Evolutionary conservation across 2,797 vertebrate species (phyloP).

Genomic region (Enteromius anoplus): DNA sequence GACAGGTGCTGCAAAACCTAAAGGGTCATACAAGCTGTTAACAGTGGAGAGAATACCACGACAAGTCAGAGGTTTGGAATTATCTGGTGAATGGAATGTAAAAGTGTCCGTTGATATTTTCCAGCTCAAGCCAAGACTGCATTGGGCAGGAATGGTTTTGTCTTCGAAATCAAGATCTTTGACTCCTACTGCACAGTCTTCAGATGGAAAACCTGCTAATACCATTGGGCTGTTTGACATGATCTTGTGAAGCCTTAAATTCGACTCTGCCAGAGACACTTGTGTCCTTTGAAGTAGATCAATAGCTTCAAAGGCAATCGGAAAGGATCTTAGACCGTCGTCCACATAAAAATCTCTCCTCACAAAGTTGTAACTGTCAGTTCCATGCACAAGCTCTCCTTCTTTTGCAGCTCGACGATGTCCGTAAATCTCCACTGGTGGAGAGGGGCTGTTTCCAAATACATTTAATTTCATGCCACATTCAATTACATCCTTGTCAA

Average conservation of each 20-base stretch:
- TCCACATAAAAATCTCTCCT: background rate
- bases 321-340: background rate
- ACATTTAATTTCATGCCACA: background rate
- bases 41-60: background rate
- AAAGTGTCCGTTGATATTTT: background rate
- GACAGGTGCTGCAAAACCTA: background rate
- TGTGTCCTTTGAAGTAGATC: background rate
- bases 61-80: background rate
- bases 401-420: background rate
- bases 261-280: background rate
- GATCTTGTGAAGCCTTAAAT: conserved; percentile 8
- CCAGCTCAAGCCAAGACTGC: background rate
- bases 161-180: background rate
- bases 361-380: background rate
- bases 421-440: background rate
- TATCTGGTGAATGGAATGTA: background rate
- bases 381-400: background rate
- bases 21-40: conserved; percentile 8
- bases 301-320: background rate
- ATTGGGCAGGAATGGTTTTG: too few species aligned
- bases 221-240: background rate
- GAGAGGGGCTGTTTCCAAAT: background rate
- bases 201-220: background rate
- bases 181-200: background rate
- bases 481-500: background rate